Conservation (phyloP, 92 coral and sea anemone species). For the Actinostola sp. region DNA sequence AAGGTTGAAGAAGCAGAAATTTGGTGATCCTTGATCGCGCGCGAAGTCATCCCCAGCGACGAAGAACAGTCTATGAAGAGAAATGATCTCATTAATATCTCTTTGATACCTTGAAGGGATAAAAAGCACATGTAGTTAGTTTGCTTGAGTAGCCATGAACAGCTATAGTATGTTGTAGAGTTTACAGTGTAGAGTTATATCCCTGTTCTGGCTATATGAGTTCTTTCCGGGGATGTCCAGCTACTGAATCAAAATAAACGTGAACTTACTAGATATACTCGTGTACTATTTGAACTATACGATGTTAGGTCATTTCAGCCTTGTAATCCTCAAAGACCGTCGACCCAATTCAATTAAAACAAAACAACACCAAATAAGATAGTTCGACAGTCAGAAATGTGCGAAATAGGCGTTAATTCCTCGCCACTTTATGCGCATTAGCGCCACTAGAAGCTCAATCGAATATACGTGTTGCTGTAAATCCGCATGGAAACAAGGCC, state of each 20-base stretch:
- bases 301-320: slow-evolving; percentile 5
- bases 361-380: background rate
- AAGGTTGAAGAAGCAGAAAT: slow-evolving; percentile 77
- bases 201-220: background rate
- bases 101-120: too few relatives aligned
- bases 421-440: background rate
- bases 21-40: slow-evolving; percentile 78
- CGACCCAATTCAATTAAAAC: slow-evolving; percentile 3
- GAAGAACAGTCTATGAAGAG: slow-evolving; percentile 56
- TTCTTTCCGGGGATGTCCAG: background rate
- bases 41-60: slow-evolving; percentile 79
- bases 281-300: slow-evolving; percentile 13
- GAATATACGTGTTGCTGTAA: too few relatives aligned
- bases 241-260: background rate
- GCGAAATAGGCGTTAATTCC: slow-evolving; percentile 3
- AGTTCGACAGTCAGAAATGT: background rate
- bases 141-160: too few relatives aligned
- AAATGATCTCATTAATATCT: background rate
- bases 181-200: background rate
- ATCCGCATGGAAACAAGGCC: too few relatives aligned
- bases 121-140: too few relatives aligned
- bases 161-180: background rate
- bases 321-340: slow-evolving; percentile 2
- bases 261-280: background rate
- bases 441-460: background rate